Evolutionary conservation across 2,113 vertebrate genomes (phyloP).

Genomic region (Isichthys henryi): DNA sequence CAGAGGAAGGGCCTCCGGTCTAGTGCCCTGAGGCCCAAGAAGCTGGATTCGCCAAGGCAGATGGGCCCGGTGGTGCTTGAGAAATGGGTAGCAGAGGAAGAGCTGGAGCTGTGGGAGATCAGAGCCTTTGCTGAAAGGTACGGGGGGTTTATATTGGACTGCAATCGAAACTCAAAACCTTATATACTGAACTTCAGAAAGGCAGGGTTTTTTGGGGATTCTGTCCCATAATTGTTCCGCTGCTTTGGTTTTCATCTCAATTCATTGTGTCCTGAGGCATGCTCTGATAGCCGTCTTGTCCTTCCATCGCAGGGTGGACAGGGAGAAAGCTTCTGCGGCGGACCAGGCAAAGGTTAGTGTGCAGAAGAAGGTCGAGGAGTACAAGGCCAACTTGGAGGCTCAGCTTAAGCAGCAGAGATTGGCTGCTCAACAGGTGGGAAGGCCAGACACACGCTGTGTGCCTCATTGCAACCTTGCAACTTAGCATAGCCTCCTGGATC

Average conservation of each 20-base stretch:
- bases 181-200: neutral
- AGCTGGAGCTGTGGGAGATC: conserved; percentile 97
- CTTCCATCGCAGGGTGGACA: conserved; percentile 74
- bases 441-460: conserved; percentile 30
- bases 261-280: neutral
- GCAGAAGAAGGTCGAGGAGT: conserved; percentile 70
- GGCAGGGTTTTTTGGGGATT: neutral
- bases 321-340: conserved; percentile 84
- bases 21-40: conserved; percentile 91
- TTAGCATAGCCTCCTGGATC: neutral
- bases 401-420: conserved; percentile 82
- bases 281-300: neutral
- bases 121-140: conserved; percentile 94
- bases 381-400: conserved; percentile 77
- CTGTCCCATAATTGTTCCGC: neutral
- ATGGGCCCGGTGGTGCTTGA: conserved; percentile 94
- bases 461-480: neutral
- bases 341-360: conserved; percentile 83
- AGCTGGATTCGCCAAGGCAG: conserved; percentile 90
- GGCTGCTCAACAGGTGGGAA: conserved; percentile 77
- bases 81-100: conserved; percentile 95
- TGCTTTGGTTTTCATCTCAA: neutral
- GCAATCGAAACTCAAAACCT: neutral
- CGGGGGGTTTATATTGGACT: neutral
- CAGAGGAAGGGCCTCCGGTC: conserved; percentile 83